These are phyloP conservation scores for Ibycter americanus DNA, from an alignment of 2,797 vertebrate genomes.

Conservation along the genomic window DNA sequence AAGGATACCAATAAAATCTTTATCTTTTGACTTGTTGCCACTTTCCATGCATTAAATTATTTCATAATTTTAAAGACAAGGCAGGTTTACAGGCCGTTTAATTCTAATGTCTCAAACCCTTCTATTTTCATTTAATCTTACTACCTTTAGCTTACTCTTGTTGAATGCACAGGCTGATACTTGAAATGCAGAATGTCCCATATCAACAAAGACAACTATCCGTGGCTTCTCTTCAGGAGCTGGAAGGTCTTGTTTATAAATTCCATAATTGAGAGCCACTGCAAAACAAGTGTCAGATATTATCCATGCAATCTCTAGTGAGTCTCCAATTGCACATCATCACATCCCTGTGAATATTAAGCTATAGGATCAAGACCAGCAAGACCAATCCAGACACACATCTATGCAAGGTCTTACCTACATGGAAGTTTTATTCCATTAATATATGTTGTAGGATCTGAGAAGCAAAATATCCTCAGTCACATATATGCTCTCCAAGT, in stretches of 20 bases:
- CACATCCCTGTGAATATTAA: background rate
- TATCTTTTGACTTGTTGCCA: background rate
- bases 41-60: background rate
- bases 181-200: conserved; percentile 84
- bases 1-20: background rate
- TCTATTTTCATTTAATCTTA: background rate
- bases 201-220: conserved; percentile 81
- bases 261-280: conserved; percentile 84
- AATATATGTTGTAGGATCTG: background rate
- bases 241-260: conserved; percentile 84
- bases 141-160: conserved; percentile 82
- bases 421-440: background rate
- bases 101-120: background rate
- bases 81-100: background rate
- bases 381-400: background rate
- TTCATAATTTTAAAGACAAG: background rate
- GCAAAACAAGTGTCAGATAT: conserved; percentile 1
- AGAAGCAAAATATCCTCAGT: background rate
- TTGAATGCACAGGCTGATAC: conserved; percentile 83
- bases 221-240: conserved; percentile 78
- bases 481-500: rapidly evolving
- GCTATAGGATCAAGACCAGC: background rate
- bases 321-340: background rate
- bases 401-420: background rate
- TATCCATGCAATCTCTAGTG: background rate